Percentiles rank a stretch among this genome's conserved stretches.
These are phyloP conservation scores for Phenganax marumi DNA, from an alignment of 92 coral and sea anemone genomes.

Conservation along the genomic window DNA sequence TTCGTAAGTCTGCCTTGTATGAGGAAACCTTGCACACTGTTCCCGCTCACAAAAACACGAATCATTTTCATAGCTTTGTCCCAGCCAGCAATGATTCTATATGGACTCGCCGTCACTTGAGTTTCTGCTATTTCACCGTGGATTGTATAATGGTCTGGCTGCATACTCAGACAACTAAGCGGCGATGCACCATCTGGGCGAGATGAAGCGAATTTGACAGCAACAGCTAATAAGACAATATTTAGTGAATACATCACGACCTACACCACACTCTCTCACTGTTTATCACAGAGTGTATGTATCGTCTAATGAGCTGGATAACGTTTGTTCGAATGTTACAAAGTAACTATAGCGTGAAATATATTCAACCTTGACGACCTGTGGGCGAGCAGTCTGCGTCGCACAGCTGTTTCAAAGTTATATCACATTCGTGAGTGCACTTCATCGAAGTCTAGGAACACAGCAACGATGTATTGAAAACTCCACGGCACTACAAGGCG, in stretches of 20 bases:
- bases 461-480: too few relatives aligned
- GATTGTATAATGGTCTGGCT: not conserved
- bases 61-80: constrained; percentile 3
- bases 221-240: not conserved
- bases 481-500: too few relatives aligned
- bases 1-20: constrained; percentile 10
- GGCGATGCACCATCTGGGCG: constrained; percentile 15
- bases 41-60: constrained; percentile 17
- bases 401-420: too few relatives aligned
- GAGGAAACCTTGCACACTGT: constrained; percentile 15
- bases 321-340: not conserved
- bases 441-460: too few relatives aligned
- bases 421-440: too few relatives aligned
- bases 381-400: not conserved
- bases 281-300: not conserved
- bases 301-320: not conserved
- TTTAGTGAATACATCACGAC: not conserved
- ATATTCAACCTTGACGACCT: not conserved
- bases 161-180: not conserved
- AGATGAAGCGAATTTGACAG: not conserved
- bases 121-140: not conserved
- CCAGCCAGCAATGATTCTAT: constrained; percentile 16
- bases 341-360: constrained; percentile 13
- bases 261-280: not conserved
- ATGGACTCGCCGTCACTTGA: constrained; percentile 9